Evolutionary conservation across 2,888 invertebrate species (phyloP), one percentile per base, ranked within the genome.

Genomic region (Chymomyza fuscimana): DNA sequence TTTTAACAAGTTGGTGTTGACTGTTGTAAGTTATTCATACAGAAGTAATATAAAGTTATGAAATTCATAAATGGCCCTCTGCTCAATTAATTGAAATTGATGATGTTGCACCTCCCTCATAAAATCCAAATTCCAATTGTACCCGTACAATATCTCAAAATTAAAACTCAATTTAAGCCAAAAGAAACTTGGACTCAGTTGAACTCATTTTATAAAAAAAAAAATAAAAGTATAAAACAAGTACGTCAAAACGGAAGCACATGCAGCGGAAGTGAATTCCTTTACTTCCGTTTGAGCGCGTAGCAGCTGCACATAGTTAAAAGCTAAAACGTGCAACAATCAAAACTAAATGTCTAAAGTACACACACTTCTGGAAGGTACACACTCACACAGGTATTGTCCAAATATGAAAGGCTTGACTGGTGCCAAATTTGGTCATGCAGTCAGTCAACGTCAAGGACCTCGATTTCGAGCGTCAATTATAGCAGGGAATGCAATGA

Each of bases 231-330:
- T 4, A 46, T 10, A 46, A 46, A 46, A 46, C 12, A 4, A 12
- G 12, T 4, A 46, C 12, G 12, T 1, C 12, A 65, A 73, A 76
- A 61, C 86, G 86, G 81, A 82, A 86, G 84, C 83, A 75, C 78
- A 71, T 82, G 71, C 71, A 76, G 82, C 74, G 78, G 81, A 85
- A 82, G 82, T 78, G 73, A 82, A 82, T 82, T 79, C 74, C 73
- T 76, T 73, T 59, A 65, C 85, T 77, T 85, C 81, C 86, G 72
- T 74, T 81, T 73, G 71, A 78, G 70, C 76, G 72, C 71, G 61
- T 22, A 68, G 58, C 32, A 32, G 32, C 32, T 32, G 32, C 12
- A 46, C 16, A 62, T 29, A 54, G 54, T 7, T 4, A 19, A 22
- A 12, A 19, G 58, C 15, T 22, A 12, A 22, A 56, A 16, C 4